phyloP scores from a whole-genome alignment of 2,797 vertebrate species.

The Sebastes miniatus region DNA sequence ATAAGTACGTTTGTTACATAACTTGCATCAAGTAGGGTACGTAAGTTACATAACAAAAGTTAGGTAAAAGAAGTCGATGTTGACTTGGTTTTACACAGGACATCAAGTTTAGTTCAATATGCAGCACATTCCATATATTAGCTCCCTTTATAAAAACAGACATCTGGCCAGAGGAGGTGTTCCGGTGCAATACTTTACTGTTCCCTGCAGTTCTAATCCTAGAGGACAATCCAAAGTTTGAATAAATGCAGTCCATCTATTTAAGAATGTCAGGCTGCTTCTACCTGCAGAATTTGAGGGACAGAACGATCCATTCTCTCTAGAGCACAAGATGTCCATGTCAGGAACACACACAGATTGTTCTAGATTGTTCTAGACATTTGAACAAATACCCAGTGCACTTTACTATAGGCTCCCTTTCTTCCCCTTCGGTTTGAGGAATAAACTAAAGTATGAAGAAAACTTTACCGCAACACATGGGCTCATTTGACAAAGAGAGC shows the following conservation, averaged over 20 bases:
- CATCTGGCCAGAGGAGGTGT: no score
- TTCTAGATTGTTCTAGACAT: neutral
- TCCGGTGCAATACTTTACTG: no score
- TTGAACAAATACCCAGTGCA: neutral
- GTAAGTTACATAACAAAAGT: no score
- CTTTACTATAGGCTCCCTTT: neutral
- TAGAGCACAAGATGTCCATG: neutral
- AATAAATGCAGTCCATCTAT: no score
- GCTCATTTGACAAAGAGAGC: constrained; percentile 47
- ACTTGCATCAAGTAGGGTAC: no score
- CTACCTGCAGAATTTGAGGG: neutral
- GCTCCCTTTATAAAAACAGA: no score
- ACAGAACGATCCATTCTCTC: neutral
- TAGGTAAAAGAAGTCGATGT: fast-evolving
- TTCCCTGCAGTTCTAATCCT: no score
- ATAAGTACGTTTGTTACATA: fast-evolving
- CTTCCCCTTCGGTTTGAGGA: neutral
- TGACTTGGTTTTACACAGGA: no score
- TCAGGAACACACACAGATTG: neutral
- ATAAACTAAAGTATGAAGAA: constrained; percentile 34
- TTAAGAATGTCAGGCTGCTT: neutral
- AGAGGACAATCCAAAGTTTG: no score
- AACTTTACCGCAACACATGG: constrained; percentile 46
- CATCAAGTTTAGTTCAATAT: no score
- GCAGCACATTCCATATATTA: no score